These are phyloP conservation scores for Manis javanica DNA, from an alignment of 2,797 vertebrate species.

Conservation along the genomic window DNA sequence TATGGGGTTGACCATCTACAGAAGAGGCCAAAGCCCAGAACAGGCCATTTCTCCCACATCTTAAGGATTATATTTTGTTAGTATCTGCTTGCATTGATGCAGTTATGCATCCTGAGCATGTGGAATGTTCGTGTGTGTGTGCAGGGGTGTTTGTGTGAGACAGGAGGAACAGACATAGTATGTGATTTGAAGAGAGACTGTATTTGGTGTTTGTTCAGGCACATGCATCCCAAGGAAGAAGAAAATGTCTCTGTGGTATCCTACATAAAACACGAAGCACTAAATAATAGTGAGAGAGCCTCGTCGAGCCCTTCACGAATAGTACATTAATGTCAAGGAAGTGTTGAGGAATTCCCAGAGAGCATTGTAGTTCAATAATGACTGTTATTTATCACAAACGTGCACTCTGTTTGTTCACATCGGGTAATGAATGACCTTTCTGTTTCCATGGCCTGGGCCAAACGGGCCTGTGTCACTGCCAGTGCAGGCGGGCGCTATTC, in stretches of 20 bases:
- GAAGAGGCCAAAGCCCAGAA: not conserved
- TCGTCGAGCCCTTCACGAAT: slow-evolving; percentile 68
- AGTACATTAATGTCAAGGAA: slow-evolving; percentile 75
- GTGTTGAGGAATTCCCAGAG: slow-evolving; percentile 83
- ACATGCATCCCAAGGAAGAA: slow-evolving; percentile 49
- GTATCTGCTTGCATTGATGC: not conserved
- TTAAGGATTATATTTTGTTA: not conserved
- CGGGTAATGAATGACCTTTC: slow-evolving; percentile 92
- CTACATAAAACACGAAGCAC: slow-evolving; percentile 55
- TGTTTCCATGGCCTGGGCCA: slow-evolving; percentile 86
- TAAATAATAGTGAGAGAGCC: slow-evolving; percentile 80
- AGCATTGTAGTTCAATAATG: slow-evolving; percentile 86
- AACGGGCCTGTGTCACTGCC: slow-evolving; percentile 78
- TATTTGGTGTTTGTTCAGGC: slow-evolving; percentile 1
- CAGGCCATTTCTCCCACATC: rapidly evolving
- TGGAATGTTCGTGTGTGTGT: not conserved
- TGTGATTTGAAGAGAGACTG: not conserved
- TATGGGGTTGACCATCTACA: not conserved
- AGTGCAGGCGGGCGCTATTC: slow-evolving; percentile 84
- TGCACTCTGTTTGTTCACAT: slow-evolving; percentile 85
- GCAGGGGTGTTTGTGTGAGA: rapidly evolving
- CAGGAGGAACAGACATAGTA: not conserved
- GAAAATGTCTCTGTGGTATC: slow-evolving; percentile 31
- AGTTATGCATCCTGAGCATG: not conserved
- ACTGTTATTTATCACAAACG: slow-evolving; percentile 90